phyloP scores from a whole-genome alignment of 2,113 vertebrate genomes.

The Clarias macrocephalus region DNA sequence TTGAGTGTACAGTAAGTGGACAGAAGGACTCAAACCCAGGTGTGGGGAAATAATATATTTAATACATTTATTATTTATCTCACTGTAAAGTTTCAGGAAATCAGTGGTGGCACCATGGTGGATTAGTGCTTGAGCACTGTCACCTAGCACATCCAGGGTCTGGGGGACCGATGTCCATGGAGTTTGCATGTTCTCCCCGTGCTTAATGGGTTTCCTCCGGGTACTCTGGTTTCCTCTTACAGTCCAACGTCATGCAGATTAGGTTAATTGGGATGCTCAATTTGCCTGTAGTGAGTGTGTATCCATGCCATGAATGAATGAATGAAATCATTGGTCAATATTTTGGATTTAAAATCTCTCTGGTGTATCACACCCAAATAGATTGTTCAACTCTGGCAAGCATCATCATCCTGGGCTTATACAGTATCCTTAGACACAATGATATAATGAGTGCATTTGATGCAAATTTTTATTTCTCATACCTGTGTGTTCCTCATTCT shows the following conservation, averaged over 20 bases:
- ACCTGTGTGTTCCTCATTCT: neutral
- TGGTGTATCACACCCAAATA: neutral
- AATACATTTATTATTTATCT: neutral
- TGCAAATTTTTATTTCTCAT: neutral
- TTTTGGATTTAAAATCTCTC: neutral
- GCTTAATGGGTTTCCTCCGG: no score
- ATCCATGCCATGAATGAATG: no score
- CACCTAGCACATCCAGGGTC: no score
- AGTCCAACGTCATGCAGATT: no score
- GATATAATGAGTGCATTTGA: neutral
- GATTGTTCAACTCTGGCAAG: neutral
- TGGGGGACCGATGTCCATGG: no score
- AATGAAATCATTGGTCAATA: neutral
- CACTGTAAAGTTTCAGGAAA: neutral
- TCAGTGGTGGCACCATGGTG: no score
- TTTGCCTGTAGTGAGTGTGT: no score
- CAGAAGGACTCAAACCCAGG: conserved; percentile 29
- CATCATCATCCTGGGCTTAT: neutral
- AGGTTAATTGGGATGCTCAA: no score
- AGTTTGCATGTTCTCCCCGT: no score
- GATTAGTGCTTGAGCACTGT: no score
- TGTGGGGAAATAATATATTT: neutral
- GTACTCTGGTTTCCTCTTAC: no score
- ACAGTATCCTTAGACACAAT: neutral
- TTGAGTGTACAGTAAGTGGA: neutral